phyloP scores from a whole-genome alignment of 2,888 invertebrate species.

The Andricus quercusramuli region DNA sequence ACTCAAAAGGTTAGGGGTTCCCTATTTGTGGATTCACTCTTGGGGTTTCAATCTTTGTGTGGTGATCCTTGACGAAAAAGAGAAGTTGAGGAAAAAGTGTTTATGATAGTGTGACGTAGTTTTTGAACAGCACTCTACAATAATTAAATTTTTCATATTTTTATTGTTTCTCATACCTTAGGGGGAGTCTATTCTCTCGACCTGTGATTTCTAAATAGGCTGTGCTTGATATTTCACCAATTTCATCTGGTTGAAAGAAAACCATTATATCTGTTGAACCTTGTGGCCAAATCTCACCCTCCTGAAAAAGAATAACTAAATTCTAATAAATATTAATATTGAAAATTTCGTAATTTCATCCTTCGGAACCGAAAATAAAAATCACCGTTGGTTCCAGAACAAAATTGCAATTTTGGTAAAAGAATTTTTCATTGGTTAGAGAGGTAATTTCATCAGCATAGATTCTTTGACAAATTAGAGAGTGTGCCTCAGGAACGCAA shows the following conservation, averaged over 20 bases:
- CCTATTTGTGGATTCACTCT: no score
- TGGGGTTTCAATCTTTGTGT: no score
- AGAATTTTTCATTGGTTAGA: slow-evolving; percentile 70
- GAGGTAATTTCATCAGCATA: slow-evolving; percentile 75
- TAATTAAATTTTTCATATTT: not conserved
- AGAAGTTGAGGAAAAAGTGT: no score
- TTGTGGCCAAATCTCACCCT: slow-evolving; percentile 82
- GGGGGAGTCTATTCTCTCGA: slow-evolving; percentile 79
- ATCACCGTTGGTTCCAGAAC: slow-evolving; percentile 81
- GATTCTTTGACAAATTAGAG: slow-evolving; percentile 77
- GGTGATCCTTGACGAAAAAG: no score
- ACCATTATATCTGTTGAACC: slow-evolving; percentile 80
- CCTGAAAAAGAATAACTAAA: slow-evolving; percentile 73
- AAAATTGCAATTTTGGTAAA: slow-evolving; percentile 76
- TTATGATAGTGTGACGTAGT: no score
- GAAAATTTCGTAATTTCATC: not conserved
- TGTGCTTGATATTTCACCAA: slow-evolving; percentile 79
- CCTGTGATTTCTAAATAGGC: slow-evolving; percentile 83
- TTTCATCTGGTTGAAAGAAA: slow-evolving; percentile 81
- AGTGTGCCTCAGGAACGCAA: slow-evolving; percentile 60
- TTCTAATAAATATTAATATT: slow-evolving; percentile 36
- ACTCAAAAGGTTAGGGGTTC: no score
- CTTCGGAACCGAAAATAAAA: not conserved
- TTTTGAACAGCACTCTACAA: no score
- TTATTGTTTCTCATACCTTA: slow-evolving; percentile 70